A percentile compares a stretch with the other conserved stretches of the same genome.
Conservation (phyloP, 2,113 vertebrate genomes). For the Pelecanoides urinatrix region DNA sequence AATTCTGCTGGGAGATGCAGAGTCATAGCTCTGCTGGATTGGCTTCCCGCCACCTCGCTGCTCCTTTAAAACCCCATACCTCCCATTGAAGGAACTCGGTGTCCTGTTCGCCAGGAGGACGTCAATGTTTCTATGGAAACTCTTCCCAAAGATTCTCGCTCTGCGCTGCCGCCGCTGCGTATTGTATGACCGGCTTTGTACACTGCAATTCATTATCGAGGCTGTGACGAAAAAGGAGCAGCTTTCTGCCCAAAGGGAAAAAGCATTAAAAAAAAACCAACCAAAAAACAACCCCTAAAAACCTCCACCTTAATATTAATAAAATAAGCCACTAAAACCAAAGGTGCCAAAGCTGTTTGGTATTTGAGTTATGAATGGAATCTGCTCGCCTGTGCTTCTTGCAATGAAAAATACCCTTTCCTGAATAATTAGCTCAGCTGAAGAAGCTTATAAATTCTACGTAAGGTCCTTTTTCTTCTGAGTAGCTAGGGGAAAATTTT, state of each 20-base stretch:
- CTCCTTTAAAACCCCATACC: conserved; percentile 65
- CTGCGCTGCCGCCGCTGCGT: conserved; percentile 64
- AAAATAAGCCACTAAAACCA: conserved; percentile 15
- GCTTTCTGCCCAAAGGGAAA: conserved; percentile 35
- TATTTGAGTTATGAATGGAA: conserved; percentile 38
- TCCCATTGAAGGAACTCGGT: conserved; percentile 79
- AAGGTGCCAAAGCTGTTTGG: conserved; percentile 26
- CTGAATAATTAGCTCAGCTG: conserved; percentile 47
- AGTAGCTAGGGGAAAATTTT: neutral
- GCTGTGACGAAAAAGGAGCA: conserved; percentile 65
- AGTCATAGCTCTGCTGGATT: conserved; percentile 42
- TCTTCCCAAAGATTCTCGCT: conserved; percentile 79
- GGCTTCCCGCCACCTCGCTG: conserved; percentile 46
- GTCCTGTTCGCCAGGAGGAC: conserved; percentile 80
- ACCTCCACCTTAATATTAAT: neutral
- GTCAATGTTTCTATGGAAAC: conserved; percentile 91
- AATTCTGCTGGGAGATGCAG: conserved; percentile 48
- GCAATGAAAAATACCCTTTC: conserved; percentile 7
- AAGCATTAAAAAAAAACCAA: neutral
- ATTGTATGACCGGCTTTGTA: conserved; percentile 78
- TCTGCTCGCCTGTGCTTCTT: neutral
- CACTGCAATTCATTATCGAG: conserved; percentile 73
- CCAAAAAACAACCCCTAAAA: too few relatives aligned
- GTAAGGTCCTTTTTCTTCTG: neutral
- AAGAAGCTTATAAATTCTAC: neutral